Evolutionary conservation across 2,113 vertebrate genomes (phyloP).

Genomic region (Phoxinus phoxinus): DNA sequence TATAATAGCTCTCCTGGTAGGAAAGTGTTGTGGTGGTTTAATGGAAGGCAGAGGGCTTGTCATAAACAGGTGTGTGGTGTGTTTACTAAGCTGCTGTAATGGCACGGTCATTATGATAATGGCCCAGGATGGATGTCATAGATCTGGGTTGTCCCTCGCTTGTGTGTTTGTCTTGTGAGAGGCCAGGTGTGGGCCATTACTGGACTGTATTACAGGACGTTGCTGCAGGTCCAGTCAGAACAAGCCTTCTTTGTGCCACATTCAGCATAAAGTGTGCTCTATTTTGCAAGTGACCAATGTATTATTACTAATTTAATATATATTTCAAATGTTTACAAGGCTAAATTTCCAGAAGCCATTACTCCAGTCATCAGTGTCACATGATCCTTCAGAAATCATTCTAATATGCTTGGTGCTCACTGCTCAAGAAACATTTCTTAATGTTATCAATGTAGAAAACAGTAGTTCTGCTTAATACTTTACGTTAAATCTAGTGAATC

Average conservation of each 20-base stretch:
- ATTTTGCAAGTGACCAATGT: neutral
- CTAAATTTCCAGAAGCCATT: too few species aligned
- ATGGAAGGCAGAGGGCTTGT: constrained; percentile 18
- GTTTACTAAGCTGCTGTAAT: constrained; percentile 26
- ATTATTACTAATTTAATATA: too few species aligned
- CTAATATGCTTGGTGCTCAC: too few species aligned
- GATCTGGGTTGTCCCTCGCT: neutral
- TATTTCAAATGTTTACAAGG: too few species aligned
- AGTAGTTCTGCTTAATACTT: too few species aligned
- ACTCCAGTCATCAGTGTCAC: too few species aligned
- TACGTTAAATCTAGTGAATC: too few species aligned
- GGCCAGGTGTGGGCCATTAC: constrained; percentile 17
- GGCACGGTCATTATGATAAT: constrained; percentile 23
- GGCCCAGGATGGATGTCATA: constrained; percentile 17
- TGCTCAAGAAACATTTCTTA: too few species aligned
- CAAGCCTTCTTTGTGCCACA: neutral
- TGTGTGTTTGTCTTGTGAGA: constrained; percentile 11
- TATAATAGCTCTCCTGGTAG: constrained; percentile 32
- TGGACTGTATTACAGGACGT: neutral
- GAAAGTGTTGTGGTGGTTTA: constrained; percentile 25
- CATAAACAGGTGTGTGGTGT: constrained; percentile 24
- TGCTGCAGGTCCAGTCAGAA: neutral
- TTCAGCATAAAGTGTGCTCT: neutral
- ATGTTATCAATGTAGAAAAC: too few species aligned
- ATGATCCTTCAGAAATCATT: too few species aligned